phyloP scores from a whole-genome alignment of 2,113 vertebrate species.

The Dryoscopus gambensis region DNA sequence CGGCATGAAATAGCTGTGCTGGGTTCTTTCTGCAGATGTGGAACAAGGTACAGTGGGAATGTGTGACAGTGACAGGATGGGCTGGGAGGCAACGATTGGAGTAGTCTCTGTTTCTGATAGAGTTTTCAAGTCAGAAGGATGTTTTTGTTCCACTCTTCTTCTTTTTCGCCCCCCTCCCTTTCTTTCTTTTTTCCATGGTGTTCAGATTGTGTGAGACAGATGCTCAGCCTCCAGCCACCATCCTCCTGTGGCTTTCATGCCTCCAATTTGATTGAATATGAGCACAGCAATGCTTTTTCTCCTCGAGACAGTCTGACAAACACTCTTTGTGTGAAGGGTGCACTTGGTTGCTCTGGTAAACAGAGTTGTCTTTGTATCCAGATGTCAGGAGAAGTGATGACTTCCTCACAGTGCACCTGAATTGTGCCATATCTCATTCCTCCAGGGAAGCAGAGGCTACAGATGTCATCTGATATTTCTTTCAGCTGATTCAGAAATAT shows the following conservation, averaged over 20 bases:
- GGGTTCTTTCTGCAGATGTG: neutral
- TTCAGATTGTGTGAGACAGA: constrained; percentile 19
- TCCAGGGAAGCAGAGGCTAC: neutral
- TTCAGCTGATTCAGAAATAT: neutral
- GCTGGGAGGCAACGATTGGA: neutral
- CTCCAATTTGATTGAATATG: constrained; percentile 34
- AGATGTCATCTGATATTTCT: constrained; percentile 21
- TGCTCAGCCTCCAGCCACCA: constrained; percentile 52
- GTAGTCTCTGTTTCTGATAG: neutral
- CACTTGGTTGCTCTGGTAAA: constrained; percentile 18
- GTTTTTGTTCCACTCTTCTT: neutral
- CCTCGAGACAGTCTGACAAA: constrained; percentile 38
- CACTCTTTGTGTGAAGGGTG: neutral
- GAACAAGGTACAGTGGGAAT: neutral
- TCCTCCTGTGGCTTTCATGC: constrained; percentile 35
- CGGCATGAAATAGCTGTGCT: neutral
- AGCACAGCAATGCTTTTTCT: constrained; percentile 45
- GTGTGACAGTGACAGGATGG: neutral
- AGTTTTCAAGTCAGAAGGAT: neutral
- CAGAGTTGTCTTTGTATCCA: constrained; percentile 28
- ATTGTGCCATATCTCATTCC: constrained; percentile 5
- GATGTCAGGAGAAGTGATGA: constrained; percentile 27
- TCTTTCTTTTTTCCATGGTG: neutral
- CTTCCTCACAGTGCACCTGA: constrained; percentile 9
- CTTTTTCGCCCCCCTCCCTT: rapidly evolving